Base-by-base conservation (phyloP, 2,113 vertebrate species). In the Sylvietta virens region DNA sequence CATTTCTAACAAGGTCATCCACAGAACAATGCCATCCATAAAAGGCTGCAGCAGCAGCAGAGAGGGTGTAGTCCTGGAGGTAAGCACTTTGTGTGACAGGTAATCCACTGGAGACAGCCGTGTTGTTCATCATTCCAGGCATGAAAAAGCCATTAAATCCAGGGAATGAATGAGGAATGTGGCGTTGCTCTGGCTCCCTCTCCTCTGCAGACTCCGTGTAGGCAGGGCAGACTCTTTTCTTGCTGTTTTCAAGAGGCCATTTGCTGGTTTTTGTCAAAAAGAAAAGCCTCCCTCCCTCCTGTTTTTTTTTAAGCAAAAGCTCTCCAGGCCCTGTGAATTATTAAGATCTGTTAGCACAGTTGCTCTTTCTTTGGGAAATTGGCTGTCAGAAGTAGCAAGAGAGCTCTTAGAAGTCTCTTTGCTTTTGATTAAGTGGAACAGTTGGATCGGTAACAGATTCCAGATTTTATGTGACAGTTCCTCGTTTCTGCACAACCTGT, bases 321-420 rank as follows among this genome's bases (percentile, higher is more conserved):
- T 97, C 93, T 94, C 69, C 66, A 95, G 94, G 91, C 90, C 81
- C 92, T 70, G 57, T 96, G 95, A 95, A 92, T 98, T 97, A 96
- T 97, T 97, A 97, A 98, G 97, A 97, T 98, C 95, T 96, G 97
- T 97, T 95, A 96, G 96, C 90, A 87, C 86, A 95, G 96, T 97
- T 96, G 97, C 95, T 97, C 94, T 97, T 97, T 98, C 96, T 97
- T 88, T 95, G 90, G 94, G 95, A 96, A 97, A 96, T 90, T 91
- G 95, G 91, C 96, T 96, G 90, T 97, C 96, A 94, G 97, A 96
- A 95, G 95, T 89, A 95, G 96, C 95, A 72, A 83, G 90, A 91
- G 74, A 78, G 88, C 76, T 96, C 93, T 96, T 95, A 80, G 57
- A 94, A 96, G 96, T 96, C 91, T 81, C 74, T 90, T 95, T 95